Conservation (phyloP, 2,797 vertebrate genomes). For the Cheirogaleus major region DNA sequence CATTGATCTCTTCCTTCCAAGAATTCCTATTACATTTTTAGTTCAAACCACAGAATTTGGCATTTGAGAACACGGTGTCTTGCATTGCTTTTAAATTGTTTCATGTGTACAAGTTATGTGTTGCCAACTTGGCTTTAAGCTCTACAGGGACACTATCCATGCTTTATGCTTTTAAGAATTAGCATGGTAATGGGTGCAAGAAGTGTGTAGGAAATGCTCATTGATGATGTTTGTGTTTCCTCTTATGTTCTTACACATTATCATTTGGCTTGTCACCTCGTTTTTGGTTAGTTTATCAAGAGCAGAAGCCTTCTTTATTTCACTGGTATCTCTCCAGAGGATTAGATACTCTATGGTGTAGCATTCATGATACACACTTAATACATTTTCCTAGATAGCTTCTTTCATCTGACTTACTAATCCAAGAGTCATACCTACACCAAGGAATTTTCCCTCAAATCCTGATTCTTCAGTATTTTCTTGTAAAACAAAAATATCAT, state of each 20-base stretch:
- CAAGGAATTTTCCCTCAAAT: not conserved
- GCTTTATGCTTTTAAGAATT: constrained; percentile 49
- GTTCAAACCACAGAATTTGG: constrained; percentile 65
- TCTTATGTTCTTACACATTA: not conserved
- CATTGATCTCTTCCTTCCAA: constrained; percentile 66
- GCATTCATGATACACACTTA: not conserved
- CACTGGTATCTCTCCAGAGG: not conserved
- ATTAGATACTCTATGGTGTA: not conserved
- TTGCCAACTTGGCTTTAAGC: constrained; percentile 45
- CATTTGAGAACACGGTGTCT: constrained; percentile 63
- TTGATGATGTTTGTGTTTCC: not conserved
- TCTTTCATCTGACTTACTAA: not conserved
- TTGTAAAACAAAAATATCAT: not conserved
- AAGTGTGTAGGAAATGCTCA: not conserved
- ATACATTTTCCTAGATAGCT: not conserved
- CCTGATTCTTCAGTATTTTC: not conserved
- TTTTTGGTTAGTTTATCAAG: not conserved
- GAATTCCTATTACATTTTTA: constrained; percentile 70
- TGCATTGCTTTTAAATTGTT: constrained; percentile 61
- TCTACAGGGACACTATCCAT: not conserved
- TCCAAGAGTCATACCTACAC: not conserved
- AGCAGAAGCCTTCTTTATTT: not conserved
- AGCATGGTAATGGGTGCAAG: not conserved
- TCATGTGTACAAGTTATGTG: constrained; percentile 52
- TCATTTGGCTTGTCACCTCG: not conserved